Conservation (phyloP, 2,888 invertebrate species). For the Philhelius pedissequus region DNA sequence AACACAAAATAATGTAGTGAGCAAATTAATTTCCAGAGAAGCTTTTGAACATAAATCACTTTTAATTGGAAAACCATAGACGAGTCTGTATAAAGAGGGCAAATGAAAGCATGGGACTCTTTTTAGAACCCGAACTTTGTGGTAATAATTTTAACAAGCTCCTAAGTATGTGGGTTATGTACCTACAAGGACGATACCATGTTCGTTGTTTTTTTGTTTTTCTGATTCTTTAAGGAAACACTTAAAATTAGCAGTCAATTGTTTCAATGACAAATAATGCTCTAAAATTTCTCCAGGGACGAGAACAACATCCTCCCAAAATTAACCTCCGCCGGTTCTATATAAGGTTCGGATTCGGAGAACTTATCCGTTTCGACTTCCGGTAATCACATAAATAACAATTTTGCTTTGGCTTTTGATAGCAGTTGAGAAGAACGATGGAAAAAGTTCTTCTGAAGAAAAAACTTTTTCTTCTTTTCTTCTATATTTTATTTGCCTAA, state of each 20-base stretch:
- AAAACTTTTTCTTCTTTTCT: constrained; percentile 27
- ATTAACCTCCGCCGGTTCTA: neutral
- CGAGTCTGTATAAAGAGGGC: neutral
- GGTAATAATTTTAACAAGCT: constrained; percentile 1
- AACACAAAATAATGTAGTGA: neutral
- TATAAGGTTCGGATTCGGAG: neutral
- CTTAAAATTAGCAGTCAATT: constrained; percentile 37
- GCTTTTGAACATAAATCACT: constrained; percentile 39
- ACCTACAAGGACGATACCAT: neutral
- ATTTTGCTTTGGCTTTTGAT: constrained; percentile 24
- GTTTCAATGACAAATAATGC: constrained; percentile 24
- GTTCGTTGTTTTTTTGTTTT: neutral
- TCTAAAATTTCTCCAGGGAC: neutral
- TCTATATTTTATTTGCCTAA: neutral
- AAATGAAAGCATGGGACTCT: neutral
- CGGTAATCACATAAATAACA: constrained; percentile 47
- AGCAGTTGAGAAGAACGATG: neutral
- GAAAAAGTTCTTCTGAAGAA: constrained; percentile 15
- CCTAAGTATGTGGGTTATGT: neutral
- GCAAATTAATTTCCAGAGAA: constrained; percentile 44
- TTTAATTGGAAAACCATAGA: constrained; percentile 34
- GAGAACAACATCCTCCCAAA: neutral
- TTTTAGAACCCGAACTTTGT: neutral
- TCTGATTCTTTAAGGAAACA: neutral
- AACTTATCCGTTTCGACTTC: constrained; percentile 37